phyloP scores from a whole-genome alignment of 1,140 invertebrate species.

The Procambarus clarkii region DNA sequence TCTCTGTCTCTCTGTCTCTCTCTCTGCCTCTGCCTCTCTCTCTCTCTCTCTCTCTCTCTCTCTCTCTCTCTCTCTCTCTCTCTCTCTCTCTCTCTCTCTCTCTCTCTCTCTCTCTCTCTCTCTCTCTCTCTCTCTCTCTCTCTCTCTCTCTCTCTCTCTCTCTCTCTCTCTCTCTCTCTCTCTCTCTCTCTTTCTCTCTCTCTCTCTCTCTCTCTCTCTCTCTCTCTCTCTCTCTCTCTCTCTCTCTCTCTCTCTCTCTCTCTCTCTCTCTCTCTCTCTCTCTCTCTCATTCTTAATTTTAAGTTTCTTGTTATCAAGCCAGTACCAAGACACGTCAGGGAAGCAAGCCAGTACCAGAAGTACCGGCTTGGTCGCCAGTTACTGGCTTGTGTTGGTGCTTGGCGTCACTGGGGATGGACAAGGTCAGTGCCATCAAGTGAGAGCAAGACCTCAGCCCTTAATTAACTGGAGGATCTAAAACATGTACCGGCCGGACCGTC shows the following conservation, averaged over 20 bases:
- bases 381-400: no score
- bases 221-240: not conserved
- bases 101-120: not conserved
- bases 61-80: not conserved
- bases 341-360: no score
- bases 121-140: not conserved
- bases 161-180: not conserved
- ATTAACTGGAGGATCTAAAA: no score
- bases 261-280: conserved; percentile 15
- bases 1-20: not conserved
- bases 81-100: not conserved
- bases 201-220: not conserved
- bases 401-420: no score
- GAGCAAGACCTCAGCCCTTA: no score
- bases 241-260: not conserved
- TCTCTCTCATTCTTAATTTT: not conserved
- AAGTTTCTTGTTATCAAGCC: no score
- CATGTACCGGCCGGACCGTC: no score
- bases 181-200: not conserved
- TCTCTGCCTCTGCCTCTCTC: not conserved
- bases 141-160: not conserved
- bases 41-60: not conserved
- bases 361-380: no score
- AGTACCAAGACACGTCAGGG: no score
- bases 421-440: no score